Evolutionary conservation across 2,113 vertebrate species (phyloP).

Genomic region (Rhadina sibilatrix): DNA sequence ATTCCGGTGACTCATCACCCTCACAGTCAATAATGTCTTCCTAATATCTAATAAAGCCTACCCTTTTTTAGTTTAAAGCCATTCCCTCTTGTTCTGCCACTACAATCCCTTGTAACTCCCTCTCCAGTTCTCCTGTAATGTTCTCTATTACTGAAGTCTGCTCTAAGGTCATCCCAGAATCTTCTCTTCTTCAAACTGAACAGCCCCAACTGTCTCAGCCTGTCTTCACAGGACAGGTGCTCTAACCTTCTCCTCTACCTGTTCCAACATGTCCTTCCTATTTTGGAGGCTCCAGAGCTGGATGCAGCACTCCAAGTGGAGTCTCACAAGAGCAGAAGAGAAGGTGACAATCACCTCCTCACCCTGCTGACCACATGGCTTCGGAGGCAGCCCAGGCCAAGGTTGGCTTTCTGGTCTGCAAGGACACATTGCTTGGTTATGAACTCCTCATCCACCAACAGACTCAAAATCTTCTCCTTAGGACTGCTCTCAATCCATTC

Average conservation of each 20-base stretch:
- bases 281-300: neutral
- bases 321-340: neutral
- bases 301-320: too few species aligned
- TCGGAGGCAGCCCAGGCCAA: neutral
- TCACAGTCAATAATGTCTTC: neutral
- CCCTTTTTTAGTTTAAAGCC: neutral
- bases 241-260: neutral
- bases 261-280: neutral
- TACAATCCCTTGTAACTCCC: neutral
- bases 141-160: neutral
- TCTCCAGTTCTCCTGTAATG: neutral
- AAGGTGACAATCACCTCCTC: neutral
- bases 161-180: neutral
- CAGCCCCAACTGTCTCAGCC: neutral
- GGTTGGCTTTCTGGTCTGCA: neutral
- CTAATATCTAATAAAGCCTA: neutral
- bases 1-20: neutral
- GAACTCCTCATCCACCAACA: neutral
- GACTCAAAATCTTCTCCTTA: neutral
- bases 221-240: neutral
- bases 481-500: too few species aligned
- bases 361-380: neutral
- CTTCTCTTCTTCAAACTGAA: neutral
- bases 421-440: neutral
- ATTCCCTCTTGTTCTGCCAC: neutral